Evolutionary conservation across 2,888 invertebrate genomes (phyloP).

Genomic region (Eupsilia transversa): DNA sequence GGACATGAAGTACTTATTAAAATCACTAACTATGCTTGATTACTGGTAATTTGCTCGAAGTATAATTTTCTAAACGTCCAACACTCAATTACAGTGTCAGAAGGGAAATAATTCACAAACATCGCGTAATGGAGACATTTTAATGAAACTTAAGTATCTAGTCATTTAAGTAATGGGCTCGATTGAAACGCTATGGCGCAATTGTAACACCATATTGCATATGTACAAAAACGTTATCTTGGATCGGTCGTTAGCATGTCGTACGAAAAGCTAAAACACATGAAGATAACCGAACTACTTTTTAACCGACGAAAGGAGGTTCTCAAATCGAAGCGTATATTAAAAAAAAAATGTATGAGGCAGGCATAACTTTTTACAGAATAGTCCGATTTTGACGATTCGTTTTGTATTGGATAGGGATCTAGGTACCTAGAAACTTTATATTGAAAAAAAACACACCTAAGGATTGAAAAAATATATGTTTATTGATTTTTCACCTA

Average conservation of each 20-base stretch:
- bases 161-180: constrained; percentile 24
- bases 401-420: too few species aligned
- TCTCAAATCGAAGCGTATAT: too few species aligned
- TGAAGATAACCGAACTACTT: background rate
- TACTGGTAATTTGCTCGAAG: constrained; percentile 23
- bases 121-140: constrained; percentile 65
- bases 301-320: too few species aligned
- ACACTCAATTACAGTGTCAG: constrained; percentile 69
- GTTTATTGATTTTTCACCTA: background rate
- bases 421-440: background rate
- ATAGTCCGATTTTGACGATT: background rate
- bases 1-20: background rate
- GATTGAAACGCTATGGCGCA: constrained; percentile 30
- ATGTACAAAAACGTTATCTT: background rate
- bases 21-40: constrained; percentile 18
- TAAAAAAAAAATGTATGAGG: too few species aligned
- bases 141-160: constrained; percentile 64
- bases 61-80: constrained; percentile 54
- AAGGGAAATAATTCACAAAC: constrained; percentile 69
- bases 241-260: background rate
- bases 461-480: background rate
- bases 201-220: constrained; percentile 18
- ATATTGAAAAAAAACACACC: background rate
- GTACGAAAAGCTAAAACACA: background rate
- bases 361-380: too few species aligned